Percentiles rank a stretch among this genome's conserved stretches.
These are phyloP conservation scores for Eulacestoma nigropectus DNA, from an alignment of 2,113 vertebrate genomes.

Conservation along the genomic window DNA sequence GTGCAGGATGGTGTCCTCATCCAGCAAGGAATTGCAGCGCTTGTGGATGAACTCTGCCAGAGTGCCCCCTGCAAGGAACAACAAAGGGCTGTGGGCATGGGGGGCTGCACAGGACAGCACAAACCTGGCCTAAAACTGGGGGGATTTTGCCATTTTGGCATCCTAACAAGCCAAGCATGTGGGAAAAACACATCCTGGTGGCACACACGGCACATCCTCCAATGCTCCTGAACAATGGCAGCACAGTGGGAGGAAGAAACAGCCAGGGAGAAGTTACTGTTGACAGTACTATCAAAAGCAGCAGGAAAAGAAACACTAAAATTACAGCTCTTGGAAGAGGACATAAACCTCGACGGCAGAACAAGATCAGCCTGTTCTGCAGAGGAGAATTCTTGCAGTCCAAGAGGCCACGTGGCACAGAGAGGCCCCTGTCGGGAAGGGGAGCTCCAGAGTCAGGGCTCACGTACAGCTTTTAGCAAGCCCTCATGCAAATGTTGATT, in stretches of 20 bases:
- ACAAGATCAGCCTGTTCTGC: slow-evolving; percentile 61
- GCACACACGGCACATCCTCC: not conserved
- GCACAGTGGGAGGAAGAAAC: not conserved
- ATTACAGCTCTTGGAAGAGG: not conserved
- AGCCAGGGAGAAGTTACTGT: not conserved
- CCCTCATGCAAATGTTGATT: not conserved
- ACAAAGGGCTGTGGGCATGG: not conserved
- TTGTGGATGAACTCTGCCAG: slow-evolving; percentile 96
- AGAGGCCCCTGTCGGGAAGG: not conserved
- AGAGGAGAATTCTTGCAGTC: not conserved
- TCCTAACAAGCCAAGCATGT: not conserved
- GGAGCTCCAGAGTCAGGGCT: not conserved
- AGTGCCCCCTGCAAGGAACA: slow-evolving; percentile 81
- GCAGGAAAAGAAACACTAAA: slow-evolving; percentile 9
- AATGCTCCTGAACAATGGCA: not conserved
- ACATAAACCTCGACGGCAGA: not conserved
- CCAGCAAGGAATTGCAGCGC: slow-evolving; percentile 92
- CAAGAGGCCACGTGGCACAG: not conserved
- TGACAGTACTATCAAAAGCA: not conserved
- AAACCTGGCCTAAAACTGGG: not conserved
- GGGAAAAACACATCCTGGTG: not conserved
- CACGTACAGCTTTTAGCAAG: not conserved
- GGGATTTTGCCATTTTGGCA: not conserved
- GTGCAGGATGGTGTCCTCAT: slow-evolving; percentile 96
- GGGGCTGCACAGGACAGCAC: not conserved